Conservation (phyloP, 2,888 invertebrate species). For the Prosapia bicincta region DNA sequence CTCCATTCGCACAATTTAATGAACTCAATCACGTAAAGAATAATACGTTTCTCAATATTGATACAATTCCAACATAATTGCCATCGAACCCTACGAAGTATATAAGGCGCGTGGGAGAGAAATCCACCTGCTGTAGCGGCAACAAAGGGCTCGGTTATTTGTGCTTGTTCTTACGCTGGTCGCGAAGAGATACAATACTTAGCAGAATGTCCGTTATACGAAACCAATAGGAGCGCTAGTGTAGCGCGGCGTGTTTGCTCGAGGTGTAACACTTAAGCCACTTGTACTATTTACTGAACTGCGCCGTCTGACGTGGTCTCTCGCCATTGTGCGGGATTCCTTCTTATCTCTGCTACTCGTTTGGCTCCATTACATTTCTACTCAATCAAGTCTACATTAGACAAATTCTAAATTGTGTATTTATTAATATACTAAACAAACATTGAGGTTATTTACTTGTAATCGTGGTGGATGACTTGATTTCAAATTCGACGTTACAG, state of each 20-base stretch:
- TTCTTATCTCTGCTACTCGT: background rate
- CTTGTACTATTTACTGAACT: background rate
- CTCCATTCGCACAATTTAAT: background rate
- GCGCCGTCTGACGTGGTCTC: background rate
- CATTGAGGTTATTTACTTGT: too few species aligned
- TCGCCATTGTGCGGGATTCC: background rate
- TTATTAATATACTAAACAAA: too few species aligned
- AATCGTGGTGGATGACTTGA: too few species aligned
- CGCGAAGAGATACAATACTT: background rate
- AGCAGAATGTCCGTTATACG: background rate
- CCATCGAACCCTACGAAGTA: background rate
- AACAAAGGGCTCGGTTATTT: background rate
- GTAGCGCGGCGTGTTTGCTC: background rate
- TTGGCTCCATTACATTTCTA: too few species aligned
- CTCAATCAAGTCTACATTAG: too few species aligned
- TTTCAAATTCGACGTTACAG: too few species aligned
- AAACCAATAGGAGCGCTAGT: background rate
- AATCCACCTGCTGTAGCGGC: background rate
- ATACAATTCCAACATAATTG: background rate
- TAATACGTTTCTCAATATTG: background rate
- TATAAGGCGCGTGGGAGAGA: background rate
- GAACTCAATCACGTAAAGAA: background rate
- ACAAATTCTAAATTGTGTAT: too few species aligned
- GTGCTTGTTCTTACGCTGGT: background rate
- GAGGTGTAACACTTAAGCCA: background rate